Evolutionary conservation across 1,140 invertebrate genomes (phyloP), one percentile per base, ranked within the genome.

Genomic region (Cardiocondyla obscurior): DNA sequence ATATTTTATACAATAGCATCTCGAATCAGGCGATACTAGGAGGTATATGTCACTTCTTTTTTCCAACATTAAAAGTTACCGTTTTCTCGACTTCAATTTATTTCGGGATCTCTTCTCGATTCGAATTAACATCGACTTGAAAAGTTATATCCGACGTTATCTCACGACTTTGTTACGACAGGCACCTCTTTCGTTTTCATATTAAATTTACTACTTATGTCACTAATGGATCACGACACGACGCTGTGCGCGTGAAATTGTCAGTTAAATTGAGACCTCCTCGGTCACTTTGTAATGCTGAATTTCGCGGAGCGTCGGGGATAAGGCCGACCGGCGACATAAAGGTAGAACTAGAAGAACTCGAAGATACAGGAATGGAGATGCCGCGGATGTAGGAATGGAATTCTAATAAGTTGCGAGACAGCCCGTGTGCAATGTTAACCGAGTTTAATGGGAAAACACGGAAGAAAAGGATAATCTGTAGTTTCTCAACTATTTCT

Each of bases 191-290:
- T 30, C 72, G n/a, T 76, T 76, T 51, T 28, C 25, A 2, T 14
- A 10, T 76, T n/a, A n/a, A 55, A 57, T 57, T 51, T 36, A 76
- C 64, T 64, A 53, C 46, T 76, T 64, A 53, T 53, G 82, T 57
- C 74, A 85, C 84, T 88, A 88, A 86, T 82, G 81, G 58, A 82
- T 62, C 85, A 57, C 84, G 81, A 82, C 57, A 58, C 49, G 28
- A 44, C 53, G 12, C 19, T 25, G 25, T 74, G 30, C n/a, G 6
- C 14, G 19, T 76, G 19, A 64, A 64, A 64, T 25, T 33, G 19
- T 14, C 51, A n/a, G 46, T 67, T 79, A 30, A 79, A 79, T 79
- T 7, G 36, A n/a, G 36, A 42, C 25, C 42, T 12, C 10, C 30
- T 30, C 30, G 73, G 10, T 25, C 22, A 28, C 25, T 16, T 64